Evolutionary conservation across 2,113 vertebrate species (phyloP), one percentile per base, ranked within the genome.

Genomic region (Erinaceus europaeus): DNA sequence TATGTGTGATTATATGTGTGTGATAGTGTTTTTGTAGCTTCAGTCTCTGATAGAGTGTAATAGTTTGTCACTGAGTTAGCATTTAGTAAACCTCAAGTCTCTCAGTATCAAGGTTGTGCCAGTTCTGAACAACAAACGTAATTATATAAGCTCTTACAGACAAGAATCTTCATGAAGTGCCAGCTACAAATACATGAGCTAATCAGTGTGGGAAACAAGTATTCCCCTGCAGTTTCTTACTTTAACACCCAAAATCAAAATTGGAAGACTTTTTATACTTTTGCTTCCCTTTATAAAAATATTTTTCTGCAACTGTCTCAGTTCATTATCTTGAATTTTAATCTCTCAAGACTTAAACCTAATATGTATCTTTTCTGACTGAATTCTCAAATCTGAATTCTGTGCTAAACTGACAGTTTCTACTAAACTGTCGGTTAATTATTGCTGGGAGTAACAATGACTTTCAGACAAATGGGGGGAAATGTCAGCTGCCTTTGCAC

Each of bases 381-480:
- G 64, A 76, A 59, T 88, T 77, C 32, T 85, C n/a, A 40, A 42
- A 61, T 55, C 40, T 88, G 85, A 81, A 83, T 62, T 55, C 42
- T 88, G n/a, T 84, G 27, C 42, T 86, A 72, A 76, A 69, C 38
- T 67, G 29, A 76, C 38, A 65, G 32, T 87, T 83, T 17, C 83
- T 86, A 52, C 72, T 34, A 81, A 46, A 84, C 68, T 10, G 9
- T 57, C 55, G 29, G 25, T 20, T 29, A 27, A 57, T 23, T 9
- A 57, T 9, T 27, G 12, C 11, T 73, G 57, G 9, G 18, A 77
- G 4, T 76, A 65, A 21, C 85, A 36, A 52, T 83, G 14, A 38
- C 65, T 92, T 90, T 87, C 62, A 87, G 52, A 76, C 62, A 88
- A 90, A 61, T 23, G n/a, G 38, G 74, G 88, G 74, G 72, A 92